phyloP scores from a whole-genome alignment of 1,140 invertebrate genomes.

The Eueides isabella region DNA sequence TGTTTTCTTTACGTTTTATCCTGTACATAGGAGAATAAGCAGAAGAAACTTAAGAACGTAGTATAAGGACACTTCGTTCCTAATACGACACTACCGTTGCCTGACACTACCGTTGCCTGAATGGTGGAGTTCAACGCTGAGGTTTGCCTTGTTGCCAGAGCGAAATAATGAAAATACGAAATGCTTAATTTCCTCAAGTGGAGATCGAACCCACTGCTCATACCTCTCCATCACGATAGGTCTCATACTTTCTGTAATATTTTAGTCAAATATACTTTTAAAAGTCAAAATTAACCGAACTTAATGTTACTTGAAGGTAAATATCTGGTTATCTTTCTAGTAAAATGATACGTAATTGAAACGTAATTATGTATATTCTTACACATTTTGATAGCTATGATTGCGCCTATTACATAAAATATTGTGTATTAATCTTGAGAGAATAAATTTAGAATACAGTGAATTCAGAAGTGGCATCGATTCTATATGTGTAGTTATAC shows the following conservation, averaged over 20 bases:
- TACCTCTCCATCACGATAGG: too few relatives aligned
- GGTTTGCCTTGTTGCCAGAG: too few relatives aligned
- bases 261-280: background rate
- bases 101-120: too few relatives aligned
- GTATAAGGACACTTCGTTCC: too few relatives aligned
- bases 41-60: too few relatives aligned
- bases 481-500: background rate
- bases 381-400: constrained; percentile 34
- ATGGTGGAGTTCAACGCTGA: too few relatives aligned
- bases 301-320: background rate
- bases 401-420: constrained; percentile 31
- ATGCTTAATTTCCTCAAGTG: too few relatives aligned
- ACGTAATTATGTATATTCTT: constrained; percentile 30
- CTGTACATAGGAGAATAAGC: too few relatives aligned
- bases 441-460: background rate
- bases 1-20: too few relatives aligned
- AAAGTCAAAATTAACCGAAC: background rate
- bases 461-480: background rate
- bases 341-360: constrained; percentile 17
- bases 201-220: too few relatives aligned
- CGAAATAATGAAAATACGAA: too few relatives aligned
- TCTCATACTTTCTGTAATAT: background rate
- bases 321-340: background rate
- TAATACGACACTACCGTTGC: too few relatives aligned
- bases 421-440: background rate